These are phyloP conservation scores for Lasioglossum figueresi DNA, from an alignment of 2,888 invertebrate genomes.

Conservation along the genomic window DNA sequence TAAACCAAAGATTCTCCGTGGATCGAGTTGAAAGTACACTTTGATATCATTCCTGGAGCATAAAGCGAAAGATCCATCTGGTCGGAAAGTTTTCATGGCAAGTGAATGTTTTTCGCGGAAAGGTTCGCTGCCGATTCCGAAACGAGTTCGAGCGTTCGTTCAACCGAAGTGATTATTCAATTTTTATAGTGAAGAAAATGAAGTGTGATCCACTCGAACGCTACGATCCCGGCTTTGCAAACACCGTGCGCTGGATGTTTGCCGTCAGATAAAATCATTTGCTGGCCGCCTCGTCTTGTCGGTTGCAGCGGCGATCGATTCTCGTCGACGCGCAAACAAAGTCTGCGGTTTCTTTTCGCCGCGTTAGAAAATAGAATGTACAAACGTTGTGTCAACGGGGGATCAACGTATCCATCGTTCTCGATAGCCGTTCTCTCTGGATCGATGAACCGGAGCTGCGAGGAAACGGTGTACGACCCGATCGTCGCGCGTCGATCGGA, in stretches of 20 bases:
- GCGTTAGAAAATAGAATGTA: background rate
- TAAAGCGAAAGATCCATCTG: background rate
- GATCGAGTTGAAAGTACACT: background rate
- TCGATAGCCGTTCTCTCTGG: background rate
- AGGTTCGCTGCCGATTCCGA: background rate
- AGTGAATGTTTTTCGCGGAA: background rate
- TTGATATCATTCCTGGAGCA: background rate
- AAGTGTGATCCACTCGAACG: background rate
- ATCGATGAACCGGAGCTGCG: background rate
- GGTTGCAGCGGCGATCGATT: background rate
- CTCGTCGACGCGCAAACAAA: background rate
- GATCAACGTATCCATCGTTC: background rate
- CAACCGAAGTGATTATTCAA: background rate
- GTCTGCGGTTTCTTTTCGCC: background rate
- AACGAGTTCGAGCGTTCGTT: background rate
- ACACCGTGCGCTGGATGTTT: background rate
- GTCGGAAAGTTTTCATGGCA: background rate
- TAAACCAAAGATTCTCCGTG: background rate
- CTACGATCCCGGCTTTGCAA: background rate
- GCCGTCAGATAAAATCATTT: background rate
- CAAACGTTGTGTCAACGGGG: background rate
- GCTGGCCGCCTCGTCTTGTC: background rate
- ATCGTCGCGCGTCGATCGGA: background rate
- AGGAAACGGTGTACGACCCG: background rate
- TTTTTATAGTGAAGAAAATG: background rate